phyloP scores from a whole-genome alignment of 2,113 vertebrate genomes.

The Taxidea taxus region DNA sequence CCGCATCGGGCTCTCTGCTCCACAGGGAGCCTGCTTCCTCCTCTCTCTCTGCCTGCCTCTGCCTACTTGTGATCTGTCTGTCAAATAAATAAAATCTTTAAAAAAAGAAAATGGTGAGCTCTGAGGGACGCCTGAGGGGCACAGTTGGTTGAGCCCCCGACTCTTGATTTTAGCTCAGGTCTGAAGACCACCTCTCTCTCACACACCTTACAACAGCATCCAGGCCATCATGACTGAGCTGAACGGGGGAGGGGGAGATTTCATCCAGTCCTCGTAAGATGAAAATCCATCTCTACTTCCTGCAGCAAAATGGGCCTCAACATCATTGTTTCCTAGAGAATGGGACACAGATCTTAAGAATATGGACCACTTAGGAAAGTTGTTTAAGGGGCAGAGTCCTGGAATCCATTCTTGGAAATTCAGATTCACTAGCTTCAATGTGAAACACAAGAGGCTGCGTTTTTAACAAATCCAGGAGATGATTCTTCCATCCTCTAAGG shows the following conservation, averaged over 20 bases:
- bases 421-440: neutral
- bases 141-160: neutral
- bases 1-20: too few relatives aligned
- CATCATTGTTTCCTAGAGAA: neutral
- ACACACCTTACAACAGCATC: neutral
- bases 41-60: too few relatives aligned
- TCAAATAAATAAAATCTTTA: too few relatives aligned
- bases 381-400: neutral
- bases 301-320: neutral
- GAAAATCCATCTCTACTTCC: neutral
- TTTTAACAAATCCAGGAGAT: neutral
- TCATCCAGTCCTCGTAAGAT: neutral
- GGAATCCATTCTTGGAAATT: neutral
- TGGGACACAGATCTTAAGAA: neutral
- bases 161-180: neutral
- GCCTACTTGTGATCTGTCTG: too few relatives aligned
- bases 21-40: too few relatives aligned
- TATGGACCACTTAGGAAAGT: neutral
- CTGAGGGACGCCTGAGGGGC: too few relatives aligned
- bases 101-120: too few relatives aligned
- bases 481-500: neutral
- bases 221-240: neutral
- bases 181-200: neutral
- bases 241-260: neutral
- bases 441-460: neutral